A percentile compares a stretch with the other conserved stretches of the same genome.
These are phyloP conservation scores for Mus spicilegus DNA, from an alignment of 2,113 vertebrate genomes.

Conservation along the genomic window DNA sequence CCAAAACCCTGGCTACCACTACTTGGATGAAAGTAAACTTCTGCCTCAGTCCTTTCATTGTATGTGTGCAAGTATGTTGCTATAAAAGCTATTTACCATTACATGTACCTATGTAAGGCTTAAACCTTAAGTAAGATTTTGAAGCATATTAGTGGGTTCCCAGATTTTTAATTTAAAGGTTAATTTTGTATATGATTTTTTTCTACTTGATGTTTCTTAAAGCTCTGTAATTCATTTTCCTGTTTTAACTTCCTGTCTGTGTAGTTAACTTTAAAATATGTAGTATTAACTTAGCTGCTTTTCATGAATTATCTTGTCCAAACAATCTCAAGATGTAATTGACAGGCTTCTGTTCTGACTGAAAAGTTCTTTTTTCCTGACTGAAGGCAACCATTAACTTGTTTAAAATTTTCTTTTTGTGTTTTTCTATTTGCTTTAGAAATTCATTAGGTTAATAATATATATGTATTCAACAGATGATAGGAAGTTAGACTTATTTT, in stretches of 20 bases:
- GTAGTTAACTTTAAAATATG: constrained; percentile 31
- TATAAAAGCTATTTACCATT: constrained; percentile 45
- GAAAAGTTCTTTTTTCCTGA: constrained; percentile 47
- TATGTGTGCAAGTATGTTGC: constrained; percentile 32
- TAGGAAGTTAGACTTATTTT: constrained; percentile 72
- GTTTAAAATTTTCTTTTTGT: constrained; percentile 67
- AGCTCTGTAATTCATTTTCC: neutral
- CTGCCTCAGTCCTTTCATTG: constrained; percentile 6
- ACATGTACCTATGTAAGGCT: constrained; percentile 20
- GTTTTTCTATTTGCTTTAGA: constrained; percentile 75
- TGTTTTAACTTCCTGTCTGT: constrained; percentile 26
- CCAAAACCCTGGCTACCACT: neutral
- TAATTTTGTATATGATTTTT: constrained; percentile 32
- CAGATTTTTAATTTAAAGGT: constrained; percentile 50
- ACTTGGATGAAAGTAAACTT: neutral
- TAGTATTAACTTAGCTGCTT: constrained; percentile 60
- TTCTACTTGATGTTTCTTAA: constrained; percentile 1
- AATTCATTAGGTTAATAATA: constrained; percentile 41
- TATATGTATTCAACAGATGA: constrained; percentile 61
- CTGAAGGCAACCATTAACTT: constrained; percentile 64
- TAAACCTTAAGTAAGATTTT: constrained; percentile 52
- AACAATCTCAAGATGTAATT: constrained; percentile 63
- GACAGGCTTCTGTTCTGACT: constrained; percentile 40
- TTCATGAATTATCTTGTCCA: constrained; percentile 61
- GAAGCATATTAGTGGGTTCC: neutral